Evolutionary conservation across 2,797 vertebrate genomes (phyloP).

Genomic region (Tiaroga cobitis): DNA sequence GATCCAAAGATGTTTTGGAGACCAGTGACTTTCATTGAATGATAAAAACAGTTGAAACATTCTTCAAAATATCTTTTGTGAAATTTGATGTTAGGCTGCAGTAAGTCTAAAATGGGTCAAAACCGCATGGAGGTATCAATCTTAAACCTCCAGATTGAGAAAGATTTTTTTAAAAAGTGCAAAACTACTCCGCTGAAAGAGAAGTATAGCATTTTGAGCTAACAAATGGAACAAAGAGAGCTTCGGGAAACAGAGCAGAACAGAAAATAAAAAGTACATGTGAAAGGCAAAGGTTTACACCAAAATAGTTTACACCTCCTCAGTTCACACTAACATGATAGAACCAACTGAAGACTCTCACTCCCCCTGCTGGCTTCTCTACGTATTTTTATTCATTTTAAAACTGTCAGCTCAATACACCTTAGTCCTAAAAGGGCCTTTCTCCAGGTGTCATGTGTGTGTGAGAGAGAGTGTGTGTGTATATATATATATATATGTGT

Average conservation of each 20-base stretch:
- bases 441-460: constrained; percentile 14
- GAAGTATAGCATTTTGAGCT: constrained; percentile 7
- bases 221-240: background rate
- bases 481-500: background rate
- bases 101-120: background rate
- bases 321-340: constrained; percentile 5
- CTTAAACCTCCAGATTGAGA: background rate
- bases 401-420: constrained; percentile 7
- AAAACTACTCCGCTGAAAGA: background rate
- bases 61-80: constrained; percentile 8
- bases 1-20: background rate
- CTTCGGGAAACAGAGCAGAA: background rate
- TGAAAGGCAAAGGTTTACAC: background rate
- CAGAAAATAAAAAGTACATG: background rate
- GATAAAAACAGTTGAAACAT: background rate
- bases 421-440: constrained; percentile 21
- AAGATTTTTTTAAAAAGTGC: background rate
- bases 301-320: background rate
- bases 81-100: background rate
- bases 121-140: background rate
- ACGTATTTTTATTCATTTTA: background rate
- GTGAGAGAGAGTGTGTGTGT: background rate
- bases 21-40: background rate
- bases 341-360: background rate
- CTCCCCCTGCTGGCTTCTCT: constrained; percentile 28